These are phyloP conservation scores for Spea bombifrons DNA, from an alignment of 2,113 vertebrate species.

Conservation along the genomic window DNA sequence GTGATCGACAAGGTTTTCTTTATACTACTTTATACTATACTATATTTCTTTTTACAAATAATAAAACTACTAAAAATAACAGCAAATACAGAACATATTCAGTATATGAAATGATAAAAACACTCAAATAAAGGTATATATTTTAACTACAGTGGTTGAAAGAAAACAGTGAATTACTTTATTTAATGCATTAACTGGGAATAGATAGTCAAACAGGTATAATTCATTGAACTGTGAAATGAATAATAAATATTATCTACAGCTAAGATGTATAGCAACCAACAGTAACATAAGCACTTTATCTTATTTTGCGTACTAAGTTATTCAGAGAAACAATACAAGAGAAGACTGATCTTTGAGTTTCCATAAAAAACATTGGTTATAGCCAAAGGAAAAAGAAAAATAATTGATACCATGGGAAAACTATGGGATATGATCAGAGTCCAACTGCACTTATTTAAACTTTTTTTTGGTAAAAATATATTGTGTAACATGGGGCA, in stretches of 20 bases:
- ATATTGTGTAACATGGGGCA: no score
- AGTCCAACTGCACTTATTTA: no score
- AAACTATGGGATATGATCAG: no score
- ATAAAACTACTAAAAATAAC: background rate
- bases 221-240: background rate
- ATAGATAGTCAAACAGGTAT: background rate
- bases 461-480: no score
- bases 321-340: background rate
- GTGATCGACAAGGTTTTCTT: background rate
- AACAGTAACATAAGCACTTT: background rate
- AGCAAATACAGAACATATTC: background rate
- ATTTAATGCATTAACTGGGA: background rate
- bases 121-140: background rate
- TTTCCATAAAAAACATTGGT: no score
- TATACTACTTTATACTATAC: background rate
- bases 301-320: background rate
- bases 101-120: background rate
- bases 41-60: background rate
- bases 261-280: background rate
- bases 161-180: background rate
- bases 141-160: background rate
- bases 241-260: slow-evolving; percentile 8
- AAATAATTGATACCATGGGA: no score
- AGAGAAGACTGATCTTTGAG: background rate
- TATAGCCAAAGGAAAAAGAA: no score